Percentiles rank a stretch among this genome's conserved stretches.
phyloP scores from a whole-genome alignment of 2,113 vertebrate genomes.

The Petaurus breviceps region DNA sequence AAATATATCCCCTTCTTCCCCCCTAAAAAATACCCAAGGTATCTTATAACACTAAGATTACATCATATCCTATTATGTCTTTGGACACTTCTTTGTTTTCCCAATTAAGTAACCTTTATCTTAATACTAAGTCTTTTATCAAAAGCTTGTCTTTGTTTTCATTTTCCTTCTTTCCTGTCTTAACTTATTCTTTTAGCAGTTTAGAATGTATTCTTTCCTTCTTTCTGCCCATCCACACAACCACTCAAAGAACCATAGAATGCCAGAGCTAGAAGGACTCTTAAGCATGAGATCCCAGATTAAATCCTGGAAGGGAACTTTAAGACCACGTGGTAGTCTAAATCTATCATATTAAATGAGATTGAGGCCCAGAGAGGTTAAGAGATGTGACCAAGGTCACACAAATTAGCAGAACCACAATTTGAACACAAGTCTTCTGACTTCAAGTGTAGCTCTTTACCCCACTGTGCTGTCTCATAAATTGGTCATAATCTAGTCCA shows the following conservation, averaged over 20 bases:
- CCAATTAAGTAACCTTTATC: neutral
- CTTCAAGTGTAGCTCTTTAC: neutral
- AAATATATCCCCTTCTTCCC: too few relatives aligned
- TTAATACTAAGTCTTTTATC: constrained; percentile 24
- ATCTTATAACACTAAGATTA: neutral
- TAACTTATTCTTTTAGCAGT: neutral
- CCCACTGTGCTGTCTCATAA: neutral
- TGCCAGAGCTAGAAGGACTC: neutral
- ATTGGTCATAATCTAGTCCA: neutral
- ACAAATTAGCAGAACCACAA: neutral
- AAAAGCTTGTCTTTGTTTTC: constrained; percentile 25
- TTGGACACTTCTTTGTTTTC: constrained; percentile 15
- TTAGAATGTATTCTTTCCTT: neutral
- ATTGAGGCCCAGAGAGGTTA: neutral
- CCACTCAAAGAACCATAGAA: neutral
- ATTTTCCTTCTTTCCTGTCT: constrained; percentile 25
- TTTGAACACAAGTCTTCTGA: neutral
- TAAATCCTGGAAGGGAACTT: neutral
- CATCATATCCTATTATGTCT: neutral
- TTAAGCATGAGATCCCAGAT: neutral
- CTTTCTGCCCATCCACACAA: neutral
- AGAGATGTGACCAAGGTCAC: neutral
- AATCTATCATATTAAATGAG: neutral
- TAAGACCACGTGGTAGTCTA: neutral
- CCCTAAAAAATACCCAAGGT: neutral